Evolutionary conservation across 1,140 invertebrate genomes (phyloP).

Genomic region (Telenomus remus): DNA sequence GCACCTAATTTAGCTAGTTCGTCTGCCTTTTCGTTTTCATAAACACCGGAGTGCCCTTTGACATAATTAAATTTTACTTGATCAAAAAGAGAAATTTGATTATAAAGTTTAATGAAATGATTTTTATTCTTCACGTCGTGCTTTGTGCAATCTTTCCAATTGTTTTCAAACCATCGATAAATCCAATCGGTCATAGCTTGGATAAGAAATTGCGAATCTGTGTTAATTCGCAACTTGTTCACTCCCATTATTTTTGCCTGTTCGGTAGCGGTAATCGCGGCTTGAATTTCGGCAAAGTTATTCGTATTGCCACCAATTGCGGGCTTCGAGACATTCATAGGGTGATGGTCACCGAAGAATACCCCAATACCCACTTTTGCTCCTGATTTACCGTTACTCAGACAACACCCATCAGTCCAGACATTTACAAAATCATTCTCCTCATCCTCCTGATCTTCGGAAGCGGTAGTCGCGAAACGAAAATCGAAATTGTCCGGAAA

Average conservation of each 20-base stretch:
- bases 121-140: background rate
- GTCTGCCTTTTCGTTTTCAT: too few species aligned
- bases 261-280: slow-evolving; percentile 2
- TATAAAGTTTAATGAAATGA: background rate
- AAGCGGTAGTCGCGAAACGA: too few species aligned
- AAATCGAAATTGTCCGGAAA: background rate
- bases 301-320: background rate
- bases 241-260: background rate
- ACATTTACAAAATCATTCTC: background rate
- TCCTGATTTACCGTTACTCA: background rate
- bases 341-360: slow-evolving; percentile 8
- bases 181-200: slow-evolving; percentile 3
- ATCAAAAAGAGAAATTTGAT: background rate
- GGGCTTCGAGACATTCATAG: slow-evolving; percentile 2
- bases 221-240: background rate
- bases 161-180: background rate
- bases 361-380: slow-evolving; percentile 12
- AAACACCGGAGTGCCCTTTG: slow-evolving; percentile 1
- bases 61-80: slow-evolving; percentile 5
- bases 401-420: slow-evolving; percentile 6
- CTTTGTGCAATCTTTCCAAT: slow-evolving; percentile 9
- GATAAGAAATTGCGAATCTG: slow-evolving; percentile 9
- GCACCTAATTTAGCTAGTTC: too few species aligned
- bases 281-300: slow-evolving; percentile 18
- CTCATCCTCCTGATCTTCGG: too few species aligned